Evolutionary conservation across 2,797 vertebrate species (phyloP), one percentile per base, ranked within the genome.

Genomic region (Leontocebus nigricollis): DNA sequence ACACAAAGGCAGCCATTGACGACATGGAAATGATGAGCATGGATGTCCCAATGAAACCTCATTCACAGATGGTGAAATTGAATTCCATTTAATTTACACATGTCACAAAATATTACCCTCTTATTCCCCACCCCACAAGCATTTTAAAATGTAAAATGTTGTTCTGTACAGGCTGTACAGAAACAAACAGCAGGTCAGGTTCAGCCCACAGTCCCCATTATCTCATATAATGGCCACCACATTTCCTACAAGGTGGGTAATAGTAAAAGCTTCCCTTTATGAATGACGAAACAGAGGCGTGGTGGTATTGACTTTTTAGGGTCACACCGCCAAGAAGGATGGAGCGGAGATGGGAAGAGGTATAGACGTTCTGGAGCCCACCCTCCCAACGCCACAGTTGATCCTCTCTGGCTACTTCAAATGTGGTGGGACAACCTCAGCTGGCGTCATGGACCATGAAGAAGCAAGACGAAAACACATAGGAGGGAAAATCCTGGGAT

Each of bases 11-110:
- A 46, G 75, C 33, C 48, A 7, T 19, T 22, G 67, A 12, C 1
- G 4, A 6, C 27, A 0, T 3, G 1, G 6, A 27, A 79, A 13
- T 4, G 4, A 5, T 0, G 11, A 27, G 2, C 11, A 0, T 0
- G 12, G 52, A 19, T 27, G 30, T 50, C 24, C 50, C 52, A 12
- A 11, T 1, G 36, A 20, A 7, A 33, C 36, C 30, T 36, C 5
- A 3, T 15, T 30, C 13, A 39, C 0, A 4, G 52, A 24, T 1
- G 0, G 20, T 0, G 7, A 44, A 33, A 84, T 80, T 85, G 72
- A 73, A 30, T 52, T 61, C 52, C 50, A 50, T 83, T 1, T 33
- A 12, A 26, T 73, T 39, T 41, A 52, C 77, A 12, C 0, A 0
- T 1, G 26, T 72, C 61, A 48, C 75, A 80, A 57, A 39, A 67